A percentile compares a stretch with the other conserved stretches of the same genome.
Evolutionary conservation across 2,888 invertebrate species (phyloP).

Genomic region (Dicyrtomina minuta): DNA sequence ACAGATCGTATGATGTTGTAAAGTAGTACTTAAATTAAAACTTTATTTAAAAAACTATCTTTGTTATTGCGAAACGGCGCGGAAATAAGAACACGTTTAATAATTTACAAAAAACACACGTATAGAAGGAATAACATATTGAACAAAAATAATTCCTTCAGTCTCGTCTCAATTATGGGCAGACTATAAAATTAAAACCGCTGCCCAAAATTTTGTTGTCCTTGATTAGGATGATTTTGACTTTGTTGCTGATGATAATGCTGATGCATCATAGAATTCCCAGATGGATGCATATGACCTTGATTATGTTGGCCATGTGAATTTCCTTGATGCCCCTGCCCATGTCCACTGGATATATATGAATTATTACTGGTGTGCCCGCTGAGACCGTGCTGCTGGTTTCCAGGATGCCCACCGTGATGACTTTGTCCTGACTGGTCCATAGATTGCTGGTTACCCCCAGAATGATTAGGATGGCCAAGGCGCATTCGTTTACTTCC

Average conservation of each 20-base stretch:
- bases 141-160: too few relatives aligned
- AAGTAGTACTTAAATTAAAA: too few relatives aligned
- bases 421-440: conserved; percentile 12
- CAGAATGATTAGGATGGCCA: conserved; percentile 27
- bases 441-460: conserved; percentile 6
- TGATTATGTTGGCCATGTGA: conserved; percentile 37
- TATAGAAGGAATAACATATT: too few relatives aligned
- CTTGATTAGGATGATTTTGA: conserved; percentile 54
- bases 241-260: conserved; percentile 54
- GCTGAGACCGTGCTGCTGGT: conserved; percentile 40
- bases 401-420: conserved; percentile 37
- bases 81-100: too few relatives aligned
- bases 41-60: too few relatives aligned
- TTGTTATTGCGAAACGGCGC: too few relatives aligned
- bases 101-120: too few relatives aligned
- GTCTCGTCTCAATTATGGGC: too few relatives aligned
- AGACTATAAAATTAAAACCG: too few relatives aligned
- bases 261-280: conserved; percentile 47
- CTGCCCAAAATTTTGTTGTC: conserved; percentile 48
- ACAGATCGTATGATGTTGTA: too few relatives aligned
- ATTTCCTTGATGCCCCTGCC: conserved; percentile 13
- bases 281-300: conserved; percentile 41
- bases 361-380: conserved; percentile 29
- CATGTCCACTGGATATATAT: conserved; percentile 34
- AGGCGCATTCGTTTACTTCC: conserved; percentile 29